phyloP scores from a whole-genome alignment of 2,888 invertebrate species.

The Himalopsyche tibetana region DNA sequence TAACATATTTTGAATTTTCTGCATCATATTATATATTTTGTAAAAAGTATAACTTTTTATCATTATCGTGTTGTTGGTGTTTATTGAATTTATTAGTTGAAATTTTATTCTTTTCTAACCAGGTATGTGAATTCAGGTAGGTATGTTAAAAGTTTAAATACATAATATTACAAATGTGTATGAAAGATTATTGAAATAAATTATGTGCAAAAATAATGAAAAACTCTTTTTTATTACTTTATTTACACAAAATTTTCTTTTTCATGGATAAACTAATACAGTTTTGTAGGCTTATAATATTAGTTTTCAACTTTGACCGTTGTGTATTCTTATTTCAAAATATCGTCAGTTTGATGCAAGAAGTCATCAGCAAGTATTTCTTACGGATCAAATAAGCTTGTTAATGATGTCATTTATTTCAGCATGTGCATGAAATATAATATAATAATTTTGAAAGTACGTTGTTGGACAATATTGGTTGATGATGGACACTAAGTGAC shows the following conservation, averaged over 20 bases:
- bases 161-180: constrained; percentile 32
- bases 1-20: constrained; percentile 61
- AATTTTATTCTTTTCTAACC: neutral
- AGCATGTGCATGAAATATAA: no score
- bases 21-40: constrained; percentile 28
- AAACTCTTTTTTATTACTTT: constrained; percentile 25
- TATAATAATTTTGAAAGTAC: no score
- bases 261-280: no score
- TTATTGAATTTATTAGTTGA: neutral
- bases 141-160: constrained; percentile 41
- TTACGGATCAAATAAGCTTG: no score
- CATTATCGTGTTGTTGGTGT: neutral
- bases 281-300: no score
- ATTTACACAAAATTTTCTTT: neutral
- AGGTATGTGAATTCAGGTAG: constrained; percentile 4
- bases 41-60: constrained; percentile 36
- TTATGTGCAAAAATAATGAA: constrained; percentile 28
- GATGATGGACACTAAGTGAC: no score
- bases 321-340: no score
- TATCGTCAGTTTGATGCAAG: no score
- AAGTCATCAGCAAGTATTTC: no score
- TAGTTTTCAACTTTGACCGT: no score
- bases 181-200: constrained; percentile 45
- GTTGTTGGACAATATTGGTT: no score
- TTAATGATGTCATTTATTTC: no score